Evolutionary conservation across 1,140 invertebrate species (phyloP), one percentile per base, ranked within the genome.

Genomic region (Bombus vancouverensis): DNA sequence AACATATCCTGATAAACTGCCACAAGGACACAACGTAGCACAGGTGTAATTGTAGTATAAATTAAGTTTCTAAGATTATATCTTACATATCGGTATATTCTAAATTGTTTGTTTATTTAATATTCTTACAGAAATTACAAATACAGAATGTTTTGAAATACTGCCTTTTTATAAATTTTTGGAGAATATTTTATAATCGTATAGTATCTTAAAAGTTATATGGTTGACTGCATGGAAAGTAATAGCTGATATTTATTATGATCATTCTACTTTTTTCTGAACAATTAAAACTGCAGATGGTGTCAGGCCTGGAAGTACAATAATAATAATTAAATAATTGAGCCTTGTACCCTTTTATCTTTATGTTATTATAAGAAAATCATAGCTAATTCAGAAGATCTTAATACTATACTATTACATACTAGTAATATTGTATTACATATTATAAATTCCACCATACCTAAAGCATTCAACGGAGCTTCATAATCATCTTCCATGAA

Each of bases 401-500:
- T 53, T 22, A 53, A 53, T 8, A 22, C 22, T 32, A 22, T 53
- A 22, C 47, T 8, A 53, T 1, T 22, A 53, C 18, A 22, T 53
- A 53, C 5, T 53, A 22, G 47, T 53, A 66, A 34, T 8, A 18
- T 6, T 34, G 42, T 6, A 70, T 59, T 9, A 83, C 12, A 1
- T 9, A 15, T 57, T 44, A 25, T 34, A 39, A 39, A 76, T 74
- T n/a, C 37, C 18, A 32, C 1, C 77, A 82, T 88, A 98, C 98
- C 98, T 95, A 99, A 96, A 88, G 96, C 94, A 90, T 97, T 97
- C 75, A 99, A 95, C 32, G 98, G 98, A 92, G 97, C 97, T 79
- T 98, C 97, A 95, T 98, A 98, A 94, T 99, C 98, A 42, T 98
- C 98, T n/a, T 95, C 96, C n/a, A 95, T 95, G 92, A 98, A 99